Conservation (phyloP, 2,113 vertebrate genomes). For the Callopanchax toddi region DNA sequence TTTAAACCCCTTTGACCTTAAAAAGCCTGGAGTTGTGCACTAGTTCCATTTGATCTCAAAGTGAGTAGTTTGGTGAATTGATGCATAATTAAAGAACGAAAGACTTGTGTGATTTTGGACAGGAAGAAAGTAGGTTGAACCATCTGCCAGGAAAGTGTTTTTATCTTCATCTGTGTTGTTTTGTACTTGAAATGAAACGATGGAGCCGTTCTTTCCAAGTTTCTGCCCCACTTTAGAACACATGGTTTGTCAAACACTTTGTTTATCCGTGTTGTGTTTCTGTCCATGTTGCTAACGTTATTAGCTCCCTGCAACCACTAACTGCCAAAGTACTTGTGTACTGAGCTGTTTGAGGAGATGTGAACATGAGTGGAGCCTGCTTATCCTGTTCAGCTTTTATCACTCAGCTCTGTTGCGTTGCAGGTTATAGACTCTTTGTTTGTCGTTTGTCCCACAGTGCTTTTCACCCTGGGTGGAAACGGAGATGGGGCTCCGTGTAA, state of each 20-base stretch:
- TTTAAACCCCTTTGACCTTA: conserved; percentile 4
- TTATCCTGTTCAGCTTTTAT: conserved; percentile 15
- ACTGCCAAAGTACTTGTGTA: conserved; percentile 56
- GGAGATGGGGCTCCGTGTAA: conserved; percentile 91
- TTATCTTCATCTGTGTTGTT: conserved; percentile 19
- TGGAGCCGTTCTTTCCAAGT: conserved; percentile 60
- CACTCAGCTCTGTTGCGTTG: not conserved
- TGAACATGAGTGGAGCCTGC: conserved; percentile 30
- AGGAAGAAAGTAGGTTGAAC: conserved; percentile 55
- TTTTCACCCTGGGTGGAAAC: conserved; percentile 95
- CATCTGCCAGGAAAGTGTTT: conserved; percentile 60
- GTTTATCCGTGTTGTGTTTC: conserved; percentile 65
- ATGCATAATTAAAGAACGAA: not conserved
- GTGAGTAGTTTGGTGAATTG: not conserved
- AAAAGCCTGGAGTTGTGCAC: not conserved
- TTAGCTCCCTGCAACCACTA: conserved; percentile 19
- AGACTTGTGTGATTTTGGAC: conserved; percentile 51
- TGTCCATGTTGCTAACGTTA: conserved; percentile 60
- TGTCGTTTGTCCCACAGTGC: conserved; percentile 74
- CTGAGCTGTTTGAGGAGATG: conserved; percentile 40
- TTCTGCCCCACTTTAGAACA: conserved; percentile 54
- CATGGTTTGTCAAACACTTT: conserved; percentile 59
- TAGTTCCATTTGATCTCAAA: conserved; percentile 16
- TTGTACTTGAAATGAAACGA: conserved; percentile 36
- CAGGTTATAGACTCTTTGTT: not conserved